A percentile compares a stretch with the other conserved stretches of the same genome.
phyloP scores from a whole-genome alignment of 2,888 invertebrate species.

The Lamproptera curius region DNA sequence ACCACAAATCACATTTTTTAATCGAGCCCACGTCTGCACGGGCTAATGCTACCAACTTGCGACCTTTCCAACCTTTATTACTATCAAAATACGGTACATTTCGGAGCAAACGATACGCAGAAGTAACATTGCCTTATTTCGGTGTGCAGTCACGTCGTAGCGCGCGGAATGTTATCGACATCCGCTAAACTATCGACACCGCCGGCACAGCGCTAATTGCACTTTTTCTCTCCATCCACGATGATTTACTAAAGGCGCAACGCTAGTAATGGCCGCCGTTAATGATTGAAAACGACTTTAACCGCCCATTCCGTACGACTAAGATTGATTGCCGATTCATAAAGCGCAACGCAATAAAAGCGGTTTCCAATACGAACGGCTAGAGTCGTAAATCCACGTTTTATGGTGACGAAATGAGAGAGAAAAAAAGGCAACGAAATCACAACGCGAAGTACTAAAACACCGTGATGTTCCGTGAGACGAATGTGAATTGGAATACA shows the following conservation, averaged over 20 bases:
- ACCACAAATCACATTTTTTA: conserved; percentile 77
- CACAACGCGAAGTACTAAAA: not conserved
- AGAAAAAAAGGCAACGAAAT: conserved; percentile 1
- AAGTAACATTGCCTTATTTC: conserved; percentile 46
- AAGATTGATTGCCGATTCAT: conserved; percentile 52
- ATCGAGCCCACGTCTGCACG: conserved; percentile 67
- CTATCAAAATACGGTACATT: conserved; percentile 33
- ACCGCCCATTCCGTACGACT: conserved; percentile 56
- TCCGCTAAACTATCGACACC: conserved; percentile 71
- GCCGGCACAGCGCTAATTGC: conserved; percentile 70
- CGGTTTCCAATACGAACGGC: conserved; percentile 19
- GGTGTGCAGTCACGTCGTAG: conserved; percentile 65
- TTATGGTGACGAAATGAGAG: conserved; percentile 10
- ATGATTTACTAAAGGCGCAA: conserved; percentile 61
- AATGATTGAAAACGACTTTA: conserved; percentile 59
- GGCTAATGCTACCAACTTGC: conserved; percentile 32
- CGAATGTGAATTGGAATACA: not conserved
- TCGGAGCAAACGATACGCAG: conserved; percentile 24
- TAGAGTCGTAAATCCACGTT: conserved; percentile 12
- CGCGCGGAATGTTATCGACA: conserved; percentile 67
- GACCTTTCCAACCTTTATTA: conserved; percentile 6
- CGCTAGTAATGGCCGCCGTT: conserved; percentile 60
- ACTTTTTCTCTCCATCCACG: conserved; percentile 55
- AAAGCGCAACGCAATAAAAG: conserved; percentile 26
- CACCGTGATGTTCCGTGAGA: not conserved